Percentiles rank a stretch among this genome's conserved stretches.
These are phyloP conservation scores for Tiphia femorata DNA, from an alignment of 2,888 invertebrate genomes.

Conservation along the genomic window DNA sequence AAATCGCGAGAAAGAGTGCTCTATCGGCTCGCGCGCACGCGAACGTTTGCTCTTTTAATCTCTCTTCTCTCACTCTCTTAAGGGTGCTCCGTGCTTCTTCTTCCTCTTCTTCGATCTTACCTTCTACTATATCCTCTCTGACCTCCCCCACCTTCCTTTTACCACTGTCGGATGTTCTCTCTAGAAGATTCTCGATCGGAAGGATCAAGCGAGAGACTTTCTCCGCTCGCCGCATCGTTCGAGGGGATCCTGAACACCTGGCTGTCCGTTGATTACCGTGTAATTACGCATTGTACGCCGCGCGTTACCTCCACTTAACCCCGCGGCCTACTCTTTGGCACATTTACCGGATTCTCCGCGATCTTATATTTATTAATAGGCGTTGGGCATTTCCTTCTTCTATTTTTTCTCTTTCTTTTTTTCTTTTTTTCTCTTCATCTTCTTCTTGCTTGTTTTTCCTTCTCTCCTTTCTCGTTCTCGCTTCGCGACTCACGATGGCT, in stretches of 20 bases:
- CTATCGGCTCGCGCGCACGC: no score
- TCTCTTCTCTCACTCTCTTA: background rate
- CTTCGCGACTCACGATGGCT: no score
- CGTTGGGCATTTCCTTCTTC: conserved; percentile 17
- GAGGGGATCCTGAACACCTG: no score
- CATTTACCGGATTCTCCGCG: conserved; percentile 29
- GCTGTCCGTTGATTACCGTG: conserved; percentile 12
- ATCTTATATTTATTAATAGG: background rate
- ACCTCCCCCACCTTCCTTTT: background rate
- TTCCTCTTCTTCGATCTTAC: background rate
- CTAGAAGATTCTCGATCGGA: no score
- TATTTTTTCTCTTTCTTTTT: background rate
- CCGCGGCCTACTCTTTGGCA: conserved; percentile 29
- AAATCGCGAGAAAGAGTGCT: no score
- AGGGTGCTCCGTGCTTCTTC: background rate
- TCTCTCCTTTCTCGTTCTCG: background rate
- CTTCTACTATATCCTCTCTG: background rate
- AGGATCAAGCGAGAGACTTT: no score
- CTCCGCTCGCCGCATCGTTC: no score
- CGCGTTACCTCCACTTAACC: background rate
- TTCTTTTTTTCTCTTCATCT: background rate
- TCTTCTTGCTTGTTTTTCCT: background rate
- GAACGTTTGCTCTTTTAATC: no score
- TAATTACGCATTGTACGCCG: conserved; percentile 16
- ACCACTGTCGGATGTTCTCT: no score